A percentile compares a stretch with the other conserved stretches of the same genome.
These are phyloP conservation scores for Parazoanthus swiftii DNA, from an alignment of 92 coral and sea anemone species.

Conservation along the genomic window DNA sequence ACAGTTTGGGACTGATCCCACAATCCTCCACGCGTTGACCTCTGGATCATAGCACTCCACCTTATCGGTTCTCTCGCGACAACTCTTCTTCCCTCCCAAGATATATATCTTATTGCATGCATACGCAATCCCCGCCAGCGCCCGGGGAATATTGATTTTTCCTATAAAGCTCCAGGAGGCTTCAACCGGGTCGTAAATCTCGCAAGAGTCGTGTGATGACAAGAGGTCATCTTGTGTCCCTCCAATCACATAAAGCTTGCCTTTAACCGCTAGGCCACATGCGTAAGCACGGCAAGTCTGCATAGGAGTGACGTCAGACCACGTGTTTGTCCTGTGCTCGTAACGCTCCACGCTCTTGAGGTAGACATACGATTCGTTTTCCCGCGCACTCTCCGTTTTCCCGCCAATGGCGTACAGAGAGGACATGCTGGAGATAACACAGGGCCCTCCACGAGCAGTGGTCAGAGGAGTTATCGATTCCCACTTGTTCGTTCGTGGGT, in stretches of 20 bases:
- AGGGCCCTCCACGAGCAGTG: constrained; percentile 90
- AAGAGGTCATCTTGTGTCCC: constrained; percentile 87
- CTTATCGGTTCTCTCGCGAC: constrained; percentile 85
- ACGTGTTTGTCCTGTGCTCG: constrained; percentile 70
- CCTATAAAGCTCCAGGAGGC: constrained; percentile 79
- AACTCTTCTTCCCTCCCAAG: constrained; percentile 93
- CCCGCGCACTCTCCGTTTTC: constrained; percentile 75
- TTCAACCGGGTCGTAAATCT: constrained; percentile 68
- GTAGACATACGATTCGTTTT: constrained; percentile 69
- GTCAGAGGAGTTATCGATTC: constrained; percentile 79
- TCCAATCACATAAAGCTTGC: constrained; percentile 74
- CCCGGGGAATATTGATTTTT: constrained; percentile 78
- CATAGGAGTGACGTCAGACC: constrained; percentile 76
- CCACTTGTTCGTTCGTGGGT: constrained; percentile 78
- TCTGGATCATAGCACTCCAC: constrained; percentile 85
- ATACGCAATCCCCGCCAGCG: constrained; percentile 84
- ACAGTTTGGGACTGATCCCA: constrained; percentile 91
- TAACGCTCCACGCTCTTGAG: constrained; percentile 77
- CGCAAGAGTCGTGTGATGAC: constrained; percentile 87
- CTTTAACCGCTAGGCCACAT: constrained; percentile 72
- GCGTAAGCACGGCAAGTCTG: constrained; percentile 90
- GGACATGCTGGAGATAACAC: constrained; percentile 72
- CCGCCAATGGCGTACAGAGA: constrained; percentile 96
- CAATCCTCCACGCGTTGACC: constrained; percentile 80
- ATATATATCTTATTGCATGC: constrained; percentile 75